phyloP scores from a whole-genome alignment of 2,888 invertebrate genomes.

The Gnatocerus cornutus region DNA sequence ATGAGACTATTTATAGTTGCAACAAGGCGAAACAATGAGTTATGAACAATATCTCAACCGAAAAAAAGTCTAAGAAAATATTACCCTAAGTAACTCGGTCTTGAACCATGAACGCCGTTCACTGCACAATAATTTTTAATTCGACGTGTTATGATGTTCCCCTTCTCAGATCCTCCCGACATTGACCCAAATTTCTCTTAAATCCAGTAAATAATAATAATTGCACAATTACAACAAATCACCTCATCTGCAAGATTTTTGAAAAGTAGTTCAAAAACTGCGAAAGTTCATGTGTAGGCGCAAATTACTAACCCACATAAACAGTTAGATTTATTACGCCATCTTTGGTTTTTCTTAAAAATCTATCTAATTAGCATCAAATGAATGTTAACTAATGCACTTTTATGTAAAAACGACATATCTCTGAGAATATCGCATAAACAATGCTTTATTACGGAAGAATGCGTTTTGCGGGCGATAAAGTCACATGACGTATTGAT shows the following conservation, averaged over 20 bases:
- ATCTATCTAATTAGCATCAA: background rate
- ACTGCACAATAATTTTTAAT: too few species aligned
- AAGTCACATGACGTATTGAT: conserved; percentile 6
- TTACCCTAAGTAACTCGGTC: too few species aligned
- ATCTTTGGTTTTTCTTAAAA: background rate
- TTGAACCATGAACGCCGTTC: too few species aligned
- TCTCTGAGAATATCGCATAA: conserved; percentile 23
- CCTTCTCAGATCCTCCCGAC: conserved; percentile 4
- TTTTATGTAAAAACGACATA: conserved; percentile 28
- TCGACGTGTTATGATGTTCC: background rate
- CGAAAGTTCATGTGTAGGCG: conserved; percentile 3
- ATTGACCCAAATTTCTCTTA: conserved; percentile 5
- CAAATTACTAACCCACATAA: conserved; percentile 3
- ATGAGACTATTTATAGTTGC: too few species aligned
- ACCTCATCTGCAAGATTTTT: too few species aligned
- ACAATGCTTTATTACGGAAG: background rate
- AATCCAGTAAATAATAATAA: too few species aligned
- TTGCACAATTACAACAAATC: too few species aligned
- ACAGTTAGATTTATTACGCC: background rate
- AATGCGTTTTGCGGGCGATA: too few species aligned
- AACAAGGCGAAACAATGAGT: too few species aligned
- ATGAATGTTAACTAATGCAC: conserved; percentile 16
- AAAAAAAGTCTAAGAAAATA: too few species aligned
- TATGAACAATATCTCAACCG: too few species aligned
- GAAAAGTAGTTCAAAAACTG: too few species aligned